Base-by-base conservation (phyloP, 2,888 invertebrate species). In the Scelioninae gen. 2 region DNA sequence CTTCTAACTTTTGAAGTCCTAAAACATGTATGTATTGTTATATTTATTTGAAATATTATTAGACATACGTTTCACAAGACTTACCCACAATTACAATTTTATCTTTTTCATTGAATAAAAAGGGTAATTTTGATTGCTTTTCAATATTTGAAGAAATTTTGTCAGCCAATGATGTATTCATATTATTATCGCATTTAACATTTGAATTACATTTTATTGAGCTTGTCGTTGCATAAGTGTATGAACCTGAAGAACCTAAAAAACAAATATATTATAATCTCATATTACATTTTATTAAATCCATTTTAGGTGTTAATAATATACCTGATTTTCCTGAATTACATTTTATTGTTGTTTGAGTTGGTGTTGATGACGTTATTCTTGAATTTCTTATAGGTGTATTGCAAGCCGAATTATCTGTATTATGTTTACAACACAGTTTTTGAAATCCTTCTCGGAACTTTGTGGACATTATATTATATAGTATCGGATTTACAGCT, bases 381-480 rank as follows among this genome's bases (percentile, higher is more conserved):
- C 64, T 71, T 10, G 71, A 64, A 45, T 72, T 72, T 25, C 50
- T 52, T 10, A 43, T 10, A n/a, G 53, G 46, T 52, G 71, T 64
- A 45, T 70, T 50, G 57, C 63, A 61, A 16, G 18, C 25, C 9
- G 71, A 65, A 53, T 48, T 28, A 28, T 65, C 9, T 10, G 48
- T 6, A 16, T 72, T 72, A 15, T 63, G 70, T 10, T 57, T 57
- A 37, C 76, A 64, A 19, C 72, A 74, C 1, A 76, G 45, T 39
- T 64, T 71, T 9, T 63, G 72, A 79, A 95, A 94, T 2, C 94
- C 94, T 53, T 92, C 92, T 6, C 96, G 90, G 87, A 96, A 96
- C 84, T 96, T 96, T 0, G 95, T 94, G 68, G 95, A 95, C 92
- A 96, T 95, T 61, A 96, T 89, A 85, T 96, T 96, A 87, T 96